phyloP scores from a whole-genome alignment of 2,797 vertebrate genomes.

The Loriculus beryllinus region DNA sequence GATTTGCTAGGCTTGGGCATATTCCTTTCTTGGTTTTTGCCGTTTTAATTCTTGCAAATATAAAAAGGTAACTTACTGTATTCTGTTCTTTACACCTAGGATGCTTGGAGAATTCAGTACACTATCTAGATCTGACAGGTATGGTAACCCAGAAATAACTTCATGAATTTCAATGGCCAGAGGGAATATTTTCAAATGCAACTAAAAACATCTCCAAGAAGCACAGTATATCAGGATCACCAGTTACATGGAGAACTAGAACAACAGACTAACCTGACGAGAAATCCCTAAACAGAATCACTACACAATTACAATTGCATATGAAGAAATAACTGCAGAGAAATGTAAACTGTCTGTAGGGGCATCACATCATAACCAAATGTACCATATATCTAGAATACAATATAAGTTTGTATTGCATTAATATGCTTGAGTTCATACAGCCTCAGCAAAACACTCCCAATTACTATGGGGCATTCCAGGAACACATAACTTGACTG shows the following conservation, averaged over 20 bases:
- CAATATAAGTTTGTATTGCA: background rate
- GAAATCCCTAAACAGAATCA: background rate
- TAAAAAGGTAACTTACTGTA: background rate
- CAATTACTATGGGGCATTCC: background rate
- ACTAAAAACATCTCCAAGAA: background rate
- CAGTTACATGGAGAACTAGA: background rate
- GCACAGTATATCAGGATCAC: background rate
- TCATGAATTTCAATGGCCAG: background rate
- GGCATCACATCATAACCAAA: background rate
- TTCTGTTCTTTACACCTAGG: background rate
- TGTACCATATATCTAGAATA: background rate
- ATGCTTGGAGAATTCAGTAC: background rate
- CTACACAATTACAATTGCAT: background rate
- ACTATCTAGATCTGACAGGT: background rate
- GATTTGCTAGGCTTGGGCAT: background rate
- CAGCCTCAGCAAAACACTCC: background rate
- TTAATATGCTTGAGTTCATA: background rate
- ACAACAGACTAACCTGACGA: background rate
- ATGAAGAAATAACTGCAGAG: background rate
- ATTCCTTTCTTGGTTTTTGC: background rate
- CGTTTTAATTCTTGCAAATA: constrained; percentile 12
- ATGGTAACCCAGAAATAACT: background rate
- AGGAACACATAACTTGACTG: background rate
- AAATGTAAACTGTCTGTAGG: background rate
- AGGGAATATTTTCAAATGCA: background rate